Percentiles rank a stretch among this genome's conserved stretches.
phyloP scores from a whole-genome alignment of 2,888 invertebrate genomes.

The Hydrotaea cyrtoneurina region DNA sequence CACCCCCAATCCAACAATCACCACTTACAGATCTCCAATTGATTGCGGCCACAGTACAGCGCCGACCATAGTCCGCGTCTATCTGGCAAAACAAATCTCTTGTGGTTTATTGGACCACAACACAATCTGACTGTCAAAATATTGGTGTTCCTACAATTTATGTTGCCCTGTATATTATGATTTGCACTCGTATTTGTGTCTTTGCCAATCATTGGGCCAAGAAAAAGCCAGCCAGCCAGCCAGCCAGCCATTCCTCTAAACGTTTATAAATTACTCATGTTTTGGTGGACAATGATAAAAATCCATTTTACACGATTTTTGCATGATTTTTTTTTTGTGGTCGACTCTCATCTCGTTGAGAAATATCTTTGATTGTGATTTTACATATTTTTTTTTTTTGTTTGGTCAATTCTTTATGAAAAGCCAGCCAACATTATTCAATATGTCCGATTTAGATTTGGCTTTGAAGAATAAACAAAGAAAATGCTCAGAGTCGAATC shows the following conservation, averaged over 20 bases:
- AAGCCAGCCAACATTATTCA: constrained; percentile 34
- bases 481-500: neutral
- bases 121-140: constrained; percentile 8
- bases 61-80: neutral
- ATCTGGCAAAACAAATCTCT: neutral
- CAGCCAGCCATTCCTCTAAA: neutral
- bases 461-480: neutral
- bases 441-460: constrained; percentile 44
- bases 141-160: neutral
- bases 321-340: constrained; percentile 26
- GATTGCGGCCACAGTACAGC: neutral
- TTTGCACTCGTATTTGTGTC: neutral
- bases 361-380: constrained; percentile 50
- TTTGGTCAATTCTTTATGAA: constrained; percentile 48
- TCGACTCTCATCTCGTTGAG: neutral
- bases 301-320: constrained; percentile 56
- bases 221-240: too few species aligned
- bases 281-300: constrained; percentile 56
- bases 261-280: constrained; percentile 49
- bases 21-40: neutral
- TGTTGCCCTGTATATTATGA: neutral
- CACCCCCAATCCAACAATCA: neutral
- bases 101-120: neutral
- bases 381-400: constrained; percentile 38
- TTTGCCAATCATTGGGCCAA: neutral